These are phyloP conservation scores for Himalopsyche kuldschensis DNA, from an alignment of 2,888 invertebrate species.

Conservation along the genomic window DNA sequence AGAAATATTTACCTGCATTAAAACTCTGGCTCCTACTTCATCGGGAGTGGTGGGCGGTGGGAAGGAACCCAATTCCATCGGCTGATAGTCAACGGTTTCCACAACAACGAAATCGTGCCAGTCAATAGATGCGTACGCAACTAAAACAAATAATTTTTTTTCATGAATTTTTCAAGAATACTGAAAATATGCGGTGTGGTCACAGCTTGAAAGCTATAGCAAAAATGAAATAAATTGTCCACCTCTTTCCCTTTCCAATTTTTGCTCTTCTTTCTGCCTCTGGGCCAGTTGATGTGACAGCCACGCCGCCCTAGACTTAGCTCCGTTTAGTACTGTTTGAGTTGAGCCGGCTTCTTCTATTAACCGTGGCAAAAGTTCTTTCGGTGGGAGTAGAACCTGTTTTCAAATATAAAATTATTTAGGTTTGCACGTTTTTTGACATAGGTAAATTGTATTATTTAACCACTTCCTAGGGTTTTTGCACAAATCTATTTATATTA, in stretches of 20 bases:
- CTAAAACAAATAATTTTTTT: constrained; percentile 46
- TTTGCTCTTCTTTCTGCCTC: constrained; percentile 90
- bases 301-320: constrained; percentile 95
- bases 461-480: no score
- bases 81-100: constrained; percentile 98
- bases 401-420: not conserved
- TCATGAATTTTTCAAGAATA: not conserved
- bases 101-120: constrained; percentile 99
- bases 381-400: constrained; percentile 85
- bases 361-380: constrained; percentile 80
- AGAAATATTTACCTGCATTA: constrained; percentile 66
- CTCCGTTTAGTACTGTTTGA: constrained; percentile 77
- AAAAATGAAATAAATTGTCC: constrained; percentile 32
- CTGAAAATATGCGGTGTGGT: not conserved
- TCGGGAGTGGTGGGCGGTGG: constrained; percentile 97
- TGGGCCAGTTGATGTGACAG: constrained; percentile 92
- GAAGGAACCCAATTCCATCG: constrained; percentile 93
- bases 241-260: constrained; percentile 89
- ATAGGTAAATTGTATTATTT: no score
- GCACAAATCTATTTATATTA: no score
- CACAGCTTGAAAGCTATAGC: not conserved
- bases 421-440: no score
- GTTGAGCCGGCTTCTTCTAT: constrained; percentile 74
- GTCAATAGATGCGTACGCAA: constrained; percentile 96
- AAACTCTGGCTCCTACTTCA: constrained; percentile 92